Conservation (phyloP, 2,888 invertebrate genomes). For the Habroteleia sp. region DNA sequence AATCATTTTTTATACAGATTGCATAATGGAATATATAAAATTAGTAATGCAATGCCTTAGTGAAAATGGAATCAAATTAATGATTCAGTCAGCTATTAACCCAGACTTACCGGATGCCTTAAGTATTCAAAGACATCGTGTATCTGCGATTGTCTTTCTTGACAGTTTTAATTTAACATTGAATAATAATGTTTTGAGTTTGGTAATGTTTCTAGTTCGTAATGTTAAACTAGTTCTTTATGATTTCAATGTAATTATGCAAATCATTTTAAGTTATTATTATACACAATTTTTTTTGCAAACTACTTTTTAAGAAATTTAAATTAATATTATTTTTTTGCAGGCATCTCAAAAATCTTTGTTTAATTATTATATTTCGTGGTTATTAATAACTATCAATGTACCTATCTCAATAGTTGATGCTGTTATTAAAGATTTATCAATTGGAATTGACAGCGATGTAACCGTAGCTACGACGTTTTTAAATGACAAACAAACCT, state of each 20-base stretch:
- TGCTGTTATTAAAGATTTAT: slow-evolving; percentile 72
- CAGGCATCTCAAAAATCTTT: slow-evolving; percentile 77
- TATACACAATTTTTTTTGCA: too few relatives aligned
- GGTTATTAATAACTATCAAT: slow-evolving; percentile 75
- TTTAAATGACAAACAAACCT: slow-evolving; percentile 55
- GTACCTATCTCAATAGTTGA: slow-evolving; percentile 73
- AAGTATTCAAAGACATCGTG: slow-evolving; percentile 71
- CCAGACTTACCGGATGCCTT: slow-evolving; percentile 74
- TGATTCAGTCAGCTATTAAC: slow-evolving; percentile 73
- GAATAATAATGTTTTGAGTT: slow-evolving; percentile 74
- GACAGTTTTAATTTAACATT: slow-evolving; percentile 75
- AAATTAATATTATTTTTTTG: too few relatives aligned
- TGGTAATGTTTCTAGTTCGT: too few relatives aligned
- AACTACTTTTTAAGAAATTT: too few relatives aligned
- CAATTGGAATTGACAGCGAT: slow-evolving; percentile 79
- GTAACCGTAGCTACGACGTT: slow-evolving; percentile 75
- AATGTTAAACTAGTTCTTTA: too few relatives aligned
- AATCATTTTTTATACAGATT: slow-evolving; percentile 35
- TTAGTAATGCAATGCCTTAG: slow-evolving; percentile 74
- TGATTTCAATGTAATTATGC: too few relatives aligned
- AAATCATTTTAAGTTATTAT: too few relatives aligned
- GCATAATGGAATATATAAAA: slow-evolving; percentile 64
- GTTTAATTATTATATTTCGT: slow-evolving; percentile 77
- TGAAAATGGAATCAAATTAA: slow-evolving; percentile 71
- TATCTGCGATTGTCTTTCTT: slow-evolving; percentile 76